Base-by-base conservation (phyloP, 1,140 invertebrate genomes). In the Pararge aegeria region DNA sequence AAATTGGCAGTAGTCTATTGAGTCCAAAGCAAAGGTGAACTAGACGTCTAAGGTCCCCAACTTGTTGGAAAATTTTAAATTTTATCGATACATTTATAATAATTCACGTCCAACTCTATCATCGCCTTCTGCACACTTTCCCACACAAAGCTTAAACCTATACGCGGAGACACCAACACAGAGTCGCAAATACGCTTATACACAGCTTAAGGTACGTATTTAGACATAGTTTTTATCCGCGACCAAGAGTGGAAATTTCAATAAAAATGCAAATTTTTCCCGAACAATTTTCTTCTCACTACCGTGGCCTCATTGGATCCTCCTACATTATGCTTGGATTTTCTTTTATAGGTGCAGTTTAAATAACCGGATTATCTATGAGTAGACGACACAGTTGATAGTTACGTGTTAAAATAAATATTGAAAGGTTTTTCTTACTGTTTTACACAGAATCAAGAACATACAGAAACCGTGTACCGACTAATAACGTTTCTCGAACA, bases 201-300 rank as follows among this genome's bases (percentile, higher is more conserved):
- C 75, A 73, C 74, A 78, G 73, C 73, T 83, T 73, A 78, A 83
- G 75, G 73, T 82, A 80, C 69, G 74, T 80, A 78, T 78, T 79
- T 86, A 82, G 70, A 77, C 73, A 80, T 80, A 85, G 81, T 87
- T 83, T 61, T 81, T 73, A 83, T 84, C 73, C 68, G 68, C 70
- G 75, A 68, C 77, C 75, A 80, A 78, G 75, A 82, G 77, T 83
- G 77, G 81, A 86, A 83, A 83, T 74, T 85, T 86, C 82, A 87
- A 88, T 88, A 87, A 83, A 88, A 83, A 88, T 87, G 85, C 75
- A 87, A 88, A 88, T 87, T 86, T 84, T 75, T 73, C 66, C 66
- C 64, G 38, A 78, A 68, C 79, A 86, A 88, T 86, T 88, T 88
- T 75, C 76, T 77, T 73, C 73, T 76, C 71, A 66, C 69, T 73